These are phyloP conservation scores for Thera britannica DNA, from an alignment of 2,888 invertebrate genomes.

Conservation along the genomic window DNA sequence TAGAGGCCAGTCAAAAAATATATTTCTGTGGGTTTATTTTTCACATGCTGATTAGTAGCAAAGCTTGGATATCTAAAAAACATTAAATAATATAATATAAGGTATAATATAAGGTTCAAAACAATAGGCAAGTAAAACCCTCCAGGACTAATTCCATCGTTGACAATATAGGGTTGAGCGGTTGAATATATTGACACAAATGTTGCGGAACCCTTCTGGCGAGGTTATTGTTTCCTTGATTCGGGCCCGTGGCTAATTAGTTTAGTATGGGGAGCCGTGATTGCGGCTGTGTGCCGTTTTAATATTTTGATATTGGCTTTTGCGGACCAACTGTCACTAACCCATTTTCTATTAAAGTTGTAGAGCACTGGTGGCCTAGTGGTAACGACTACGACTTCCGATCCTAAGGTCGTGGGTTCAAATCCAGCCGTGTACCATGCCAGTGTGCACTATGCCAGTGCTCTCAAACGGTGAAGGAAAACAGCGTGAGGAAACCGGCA, in stretches of 20 bases:
- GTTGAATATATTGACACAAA: constrained; percentile 72
- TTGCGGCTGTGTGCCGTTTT: constrained; percentile 51
- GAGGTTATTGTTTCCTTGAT: constrained; percentile 81
- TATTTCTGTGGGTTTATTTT: no score
- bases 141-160: constrained; percentile 61
- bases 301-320: constrained; percentile 45
- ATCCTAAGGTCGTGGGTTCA: no score
- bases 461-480: no score
- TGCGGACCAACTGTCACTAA: constrained; percentile 41
- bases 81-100: no score
- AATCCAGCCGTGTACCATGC: no score
- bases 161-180: constrained; percentile 64
- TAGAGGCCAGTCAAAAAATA: no score
- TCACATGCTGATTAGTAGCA: no score
- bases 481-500: no score
- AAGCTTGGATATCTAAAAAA: no score
- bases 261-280: constrained; percentile 62
- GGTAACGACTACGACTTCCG: no score
- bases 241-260: constrained; percentile 71
- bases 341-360: constrained; percentile 13
- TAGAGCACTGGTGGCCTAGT: not conserved
- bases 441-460: no score
- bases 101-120: constrained; percentile 25
- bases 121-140: constrained; percentile 51
- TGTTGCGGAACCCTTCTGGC: constrained; percentile 74